phyloP scores from a whole-genome alignment of 2,113 vertebrate species.

The Dicrurus megarhynchus region DNA sequence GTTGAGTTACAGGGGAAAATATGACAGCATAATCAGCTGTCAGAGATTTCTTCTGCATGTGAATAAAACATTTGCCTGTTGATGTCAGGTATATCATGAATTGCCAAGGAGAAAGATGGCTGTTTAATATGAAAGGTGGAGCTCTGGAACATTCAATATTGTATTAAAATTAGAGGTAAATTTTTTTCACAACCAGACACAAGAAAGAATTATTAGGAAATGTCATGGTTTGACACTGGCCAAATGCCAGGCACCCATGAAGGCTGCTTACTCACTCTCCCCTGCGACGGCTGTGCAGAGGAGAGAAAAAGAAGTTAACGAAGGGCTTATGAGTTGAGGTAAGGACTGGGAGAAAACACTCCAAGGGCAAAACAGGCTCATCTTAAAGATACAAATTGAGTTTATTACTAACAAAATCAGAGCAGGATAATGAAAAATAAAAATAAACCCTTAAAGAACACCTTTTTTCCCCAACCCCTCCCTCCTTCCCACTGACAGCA shows the following conservation, averaged over 20 bases:
- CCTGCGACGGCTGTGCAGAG: too few species aligned
- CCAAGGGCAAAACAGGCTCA: not conserved
- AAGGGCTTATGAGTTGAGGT: not conserved
- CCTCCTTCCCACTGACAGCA: rapidly evolving
- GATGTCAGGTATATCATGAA: not conserved
- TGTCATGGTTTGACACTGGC: not conserved
- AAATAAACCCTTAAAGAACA: not conserved
- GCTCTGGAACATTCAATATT: not conserved
- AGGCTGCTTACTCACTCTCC: rapidly evolving
- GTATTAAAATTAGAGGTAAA: not conserved
- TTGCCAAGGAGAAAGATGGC: not conserved
- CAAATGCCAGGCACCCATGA: not conserved
- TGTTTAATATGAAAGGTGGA: not conserved
- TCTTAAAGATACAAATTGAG: not conserved
- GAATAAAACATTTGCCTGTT: conserved; percentile 6
- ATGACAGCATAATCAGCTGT: conserved; percentile 22
- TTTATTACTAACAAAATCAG: not conserved
- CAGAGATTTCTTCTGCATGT: not conserved
- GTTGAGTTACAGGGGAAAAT: not conserved
- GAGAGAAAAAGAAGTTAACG: not conserved
- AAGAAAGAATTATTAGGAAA: not conserved
- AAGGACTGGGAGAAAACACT: not conserved
- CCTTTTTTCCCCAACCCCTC: rapidly evolving
- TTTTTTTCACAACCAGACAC: not conserved
- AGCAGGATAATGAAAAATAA: not conserved